Evolutionary conservation across 2,888 invertebrate species (phyloP).

Genomic region (Metalampra italica): DNA sequence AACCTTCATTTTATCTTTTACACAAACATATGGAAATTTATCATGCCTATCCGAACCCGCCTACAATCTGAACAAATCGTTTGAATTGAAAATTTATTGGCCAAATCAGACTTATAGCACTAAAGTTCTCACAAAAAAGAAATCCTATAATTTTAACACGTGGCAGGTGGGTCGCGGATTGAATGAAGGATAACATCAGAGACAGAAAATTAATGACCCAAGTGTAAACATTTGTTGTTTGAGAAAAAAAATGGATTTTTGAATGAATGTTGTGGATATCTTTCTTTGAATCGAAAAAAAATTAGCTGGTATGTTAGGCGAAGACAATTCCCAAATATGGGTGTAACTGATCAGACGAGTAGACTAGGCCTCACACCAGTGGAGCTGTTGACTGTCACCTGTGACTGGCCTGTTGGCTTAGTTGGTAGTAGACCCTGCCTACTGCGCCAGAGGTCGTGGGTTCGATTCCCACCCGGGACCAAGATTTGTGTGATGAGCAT

Average conservation of each 20-base stretch:
- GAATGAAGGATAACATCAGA: slow-evolving; percentile 28
- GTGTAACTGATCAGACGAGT: no score
- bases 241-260: slow-evolving; percentile 22
- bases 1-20: slow-evolving; percentile 29
- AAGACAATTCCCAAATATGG: no score
- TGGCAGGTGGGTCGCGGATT: slow-evolving; percentile 25
- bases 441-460: no score
- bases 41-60: slow-evolving; percentile 55
- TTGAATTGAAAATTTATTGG: slow-evolving; percentile 69
- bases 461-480: no score
- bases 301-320: no score
- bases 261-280: slow-evolving; percentile 17
- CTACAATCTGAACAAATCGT: slow-evolving; percentile 66
- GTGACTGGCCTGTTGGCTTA: no score
- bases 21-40: slow-evolving; percentile 32
- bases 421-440: no score
- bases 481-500: no score
- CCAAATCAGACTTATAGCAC: slow-evolving; percentile 38
- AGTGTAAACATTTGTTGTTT: slow-evolving; percentile 67
- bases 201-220: slow-evolving; percentile 51
- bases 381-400: no score
- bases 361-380: no score
- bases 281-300: not conserved
- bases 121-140: slow-evolving; percentile 27
- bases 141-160: slow-evolving; percentile 22